These are phyloP conservation scores for Malacoraja senta DNA, from an alignment of 2,797 vertebrate genomes.

Conservation along the genomic window DNA sequence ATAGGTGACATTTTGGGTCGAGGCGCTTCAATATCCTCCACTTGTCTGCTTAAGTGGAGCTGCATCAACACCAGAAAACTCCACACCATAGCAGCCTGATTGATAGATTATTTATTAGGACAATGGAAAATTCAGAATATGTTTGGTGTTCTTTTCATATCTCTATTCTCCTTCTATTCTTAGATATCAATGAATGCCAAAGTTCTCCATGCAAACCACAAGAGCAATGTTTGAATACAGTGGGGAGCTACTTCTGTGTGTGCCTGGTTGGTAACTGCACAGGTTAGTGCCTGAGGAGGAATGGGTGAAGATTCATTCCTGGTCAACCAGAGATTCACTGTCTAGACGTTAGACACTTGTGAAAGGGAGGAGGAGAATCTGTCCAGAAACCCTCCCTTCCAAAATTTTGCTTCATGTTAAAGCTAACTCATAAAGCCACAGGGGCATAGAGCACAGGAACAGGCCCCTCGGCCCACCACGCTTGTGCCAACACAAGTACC, in stretches of 20 bases:
- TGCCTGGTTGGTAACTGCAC: conserved; percentile 5
- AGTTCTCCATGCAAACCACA: neutral
- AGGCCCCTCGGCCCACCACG: no score
- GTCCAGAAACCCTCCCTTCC: neutral
- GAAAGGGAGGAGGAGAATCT: neutral
- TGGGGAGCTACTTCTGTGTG: conserved; percentile 33
- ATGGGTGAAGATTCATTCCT: neutral
- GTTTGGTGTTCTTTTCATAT: no score
- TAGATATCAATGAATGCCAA: neutral
- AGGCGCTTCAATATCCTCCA: no score
- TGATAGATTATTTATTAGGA: no score
- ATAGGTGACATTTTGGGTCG: no score
- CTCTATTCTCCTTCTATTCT: neutral
- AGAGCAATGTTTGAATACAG: conserved; percentile 9
- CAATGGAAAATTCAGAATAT: neutral
- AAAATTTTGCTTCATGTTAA: neutral
- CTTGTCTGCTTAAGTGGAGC: no score
- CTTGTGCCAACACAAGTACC: no score
- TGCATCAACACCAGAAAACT: no score
- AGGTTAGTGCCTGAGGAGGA: neutral
- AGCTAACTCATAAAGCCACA: no score
- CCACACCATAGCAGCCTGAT: no score
- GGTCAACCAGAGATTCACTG: neutral
- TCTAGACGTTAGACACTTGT: neutral
- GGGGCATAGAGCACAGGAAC: no score